Evolutionary conservation across 2,113 vertebrate species (phyloP), one percentile per base, ranked within the genome.

Genomic region (Arizona elegans): DNA sequence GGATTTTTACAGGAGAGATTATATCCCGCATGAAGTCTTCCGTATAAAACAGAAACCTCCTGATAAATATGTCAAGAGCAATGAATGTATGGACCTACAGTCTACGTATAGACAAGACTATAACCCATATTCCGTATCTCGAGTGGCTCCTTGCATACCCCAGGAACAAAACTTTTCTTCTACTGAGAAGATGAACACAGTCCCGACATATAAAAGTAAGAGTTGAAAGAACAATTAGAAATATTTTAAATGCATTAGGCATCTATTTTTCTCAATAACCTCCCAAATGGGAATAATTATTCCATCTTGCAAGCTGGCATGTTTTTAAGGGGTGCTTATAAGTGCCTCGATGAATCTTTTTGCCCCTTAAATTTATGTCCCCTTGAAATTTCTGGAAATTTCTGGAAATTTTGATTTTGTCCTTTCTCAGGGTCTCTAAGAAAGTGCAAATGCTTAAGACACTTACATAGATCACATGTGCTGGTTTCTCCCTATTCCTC

Each of bases 161-260:
- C n/a, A 8, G n/a, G 95, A 95, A 59, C 96, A 0, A 8, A 97
- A 50, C 85, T 75, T 90, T 9, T 92, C 47, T 0, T 91, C 88
- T 13, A 62, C 1, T 0, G 59, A 93, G 88, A 97, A 95, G 93
- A 96, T 96, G 97, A 93, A 96, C 53, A 91, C 87, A 92, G 62
- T 93, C 91, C 96, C 96, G 43, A 97, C 97, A 13, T 97, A 97
- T 0, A 88, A 97, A 96, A 96, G 97, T 97, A 96, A 62, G 93
- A 86, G 33, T 3, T n/a, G 21, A 91, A 87, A 8, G 0, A 70
- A 1, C 24, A 90, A 53, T 26, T 87, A 91, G 88, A 81, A 81
- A 38, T 81, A 81, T 43, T 81, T 81, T 21, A 43, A 43, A 43
- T 38, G 33, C 33, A 21, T 81, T 81, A 81, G 33, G 33, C 70